A percentile compares a stretch with the other conserved stretches of the same genome.
phyloP scores from a whole-genome alignment of 1,140 invertebrate genomes.

The Pseudomyrmex gracilis region DNA sequence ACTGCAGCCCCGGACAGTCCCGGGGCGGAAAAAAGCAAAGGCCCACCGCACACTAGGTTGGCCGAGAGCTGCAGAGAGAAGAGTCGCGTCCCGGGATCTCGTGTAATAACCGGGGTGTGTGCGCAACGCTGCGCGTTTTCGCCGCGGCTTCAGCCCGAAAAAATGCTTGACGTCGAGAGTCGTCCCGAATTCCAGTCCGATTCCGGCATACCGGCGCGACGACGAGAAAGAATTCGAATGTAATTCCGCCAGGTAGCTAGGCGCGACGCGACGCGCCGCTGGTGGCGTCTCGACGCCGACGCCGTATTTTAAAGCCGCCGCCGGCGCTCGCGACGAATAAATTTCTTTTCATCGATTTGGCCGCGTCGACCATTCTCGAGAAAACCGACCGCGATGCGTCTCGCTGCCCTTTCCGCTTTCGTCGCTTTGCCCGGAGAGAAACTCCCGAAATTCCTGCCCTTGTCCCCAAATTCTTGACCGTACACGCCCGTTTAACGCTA shows the following conservation, averaged over 20 bases:
- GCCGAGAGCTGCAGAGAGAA: too few relatives aligned
- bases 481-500: not conserved
- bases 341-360: conserved; percentile 62
- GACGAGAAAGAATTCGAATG: conserved; percentile 63
- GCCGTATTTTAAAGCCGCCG: conserved; percentile 56
- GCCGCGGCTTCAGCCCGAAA: conserved; percentile 27
- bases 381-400: conserved; percentile 27
- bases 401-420: not conserved
- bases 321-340: conserved; percentile 59
- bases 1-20: too few relatives aligned
- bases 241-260: conserved; percentile 68
- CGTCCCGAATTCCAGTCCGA: conserved; percentile 68
- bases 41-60: not conserved
- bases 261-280: not conserved
- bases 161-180: conserved; percentile 57
- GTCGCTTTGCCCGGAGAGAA: not conserved
- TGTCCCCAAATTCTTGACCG: conserved; percentile 4
- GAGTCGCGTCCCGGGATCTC: conserved; percentile 29
- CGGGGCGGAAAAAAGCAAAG: not conserved
- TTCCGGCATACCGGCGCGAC: conserved; percentile 60
- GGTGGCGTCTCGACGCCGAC: conserved; percentile 48
- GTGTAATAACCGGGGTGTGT: conserved; percentile 43
- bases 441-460: conserved; percentile 35
- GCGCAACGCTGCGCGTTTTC: conserved; percentile 15
- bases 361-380: conserved; percentile 42